Evolutionary conservation across 1,140 invertebrate species (phyloP), one percentile per base, ranked within the genome.

Genomic region (Cotesia typhae): DNA sequence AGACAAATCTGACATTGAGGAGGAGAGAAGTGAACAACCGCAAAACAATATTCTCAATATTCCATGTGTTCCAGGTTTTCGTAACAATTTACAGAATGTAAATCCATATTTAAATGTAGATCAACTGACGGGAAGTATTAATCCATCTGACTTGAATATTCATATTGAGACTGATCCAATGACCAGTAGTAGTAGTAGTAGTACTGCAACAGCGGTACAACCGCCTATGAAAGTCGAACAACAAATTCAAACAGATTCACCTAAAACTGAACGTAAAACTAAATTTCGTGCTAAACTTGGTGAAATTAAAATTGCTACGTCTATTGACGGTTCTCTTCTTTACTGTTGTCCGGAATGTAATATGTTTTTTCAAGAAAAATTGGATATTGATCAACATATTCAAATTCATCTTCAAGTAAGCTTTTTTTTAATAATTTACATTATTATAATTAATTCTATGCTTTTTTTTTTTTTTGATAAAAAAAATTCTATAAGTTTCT

Each of bases 281-380:
- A 86, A 85, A 75, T 87, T 86, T 53, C 79, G 85, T n/a, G 83
- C 86, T 14, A 87, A 87, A 81, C 82, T 82, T 4, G 85, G 87
- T 0, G 87, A 88, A 63, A 86, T 88, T 28, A 87, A 87, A 74
- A 80, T 87, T 4, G 84, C 82, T 4, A 76, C 86, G 20, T 82
- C 79, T 2, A 70, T 84, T 2, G 85, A 88, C 72, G 87, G 87
- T 4, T 83, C 81, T 0, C 83, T 83, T 4, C 70, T 88, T 14
- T 88, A 85, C 63, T 87, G 83, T 69, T 88, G 88, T 75, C 86
- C 87, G 0, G 87, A 88, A 71, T 88, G 88, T 57, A 87, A 86
- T 81, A 65, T 87, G 70, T 80, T 79, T 3, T 86, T 84, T 77
- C 69, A 80, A 14, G 80, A 87, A 52, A 87, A 84, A 63, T 36